These are phyloP conservation scores for Syrmaticus mikado DNA, from an alignment of 2,113 vertebrate genomes.

Conservation along the genomic window DNA sequence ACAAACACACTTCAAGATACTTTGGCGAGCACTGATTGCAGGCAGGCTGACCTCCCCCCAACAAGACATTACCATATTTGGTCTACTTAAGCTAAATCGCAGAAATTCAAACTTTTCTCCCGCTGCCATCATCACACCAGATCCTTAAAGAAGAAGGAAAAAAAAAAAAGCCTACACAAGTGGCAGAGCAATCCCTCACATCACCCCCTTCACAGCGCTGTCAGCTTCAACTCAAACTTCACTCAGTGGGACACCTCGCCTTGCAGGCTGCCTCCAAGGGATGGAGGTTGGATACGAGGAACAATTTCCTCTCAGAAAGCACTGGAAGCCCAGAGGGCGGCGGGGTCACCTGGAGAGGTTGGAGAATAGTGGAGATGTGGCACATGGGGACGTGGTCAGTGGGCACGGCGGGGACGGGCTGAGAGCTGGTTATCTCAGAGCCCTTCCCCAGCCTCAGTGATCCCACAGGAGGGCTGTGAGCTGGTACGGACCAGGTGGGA, in stretches of 20 bases:
- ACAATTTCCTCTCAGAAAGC: too few relatives aligned
- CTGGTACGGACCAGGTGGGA: neutral
- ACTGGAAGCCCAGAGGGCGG: too few relatives aligned
- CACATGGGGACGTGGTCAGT: too few relatives aligned
- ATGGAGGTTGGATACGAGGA: too few relatives aligned
- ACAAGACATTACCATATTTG: neutral
- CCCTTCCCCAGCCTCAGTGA: too few relatives aligned
- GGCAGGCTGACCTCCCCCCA: neutral
- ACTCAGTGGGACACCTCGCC: neutral
- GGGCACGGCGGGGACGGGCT: too few relatives aligned
- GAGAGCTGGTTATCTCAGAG: too few relatives aligned
- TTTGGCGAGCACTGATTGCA: neutral
- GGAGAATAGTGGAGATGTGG: too few relatives aligned
- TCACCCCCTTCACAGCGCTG: neutral
- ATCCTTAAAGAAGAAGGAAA: accelerated
- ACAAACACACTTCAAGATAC: neutral
- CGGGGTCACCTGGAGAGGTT: too few relatives aligned
- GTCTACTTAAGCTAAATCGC: neutral
- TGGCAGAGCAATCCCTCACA: neutral
- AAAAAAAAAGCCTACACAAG: neutral
- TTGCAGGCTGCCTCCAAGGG: neutral
- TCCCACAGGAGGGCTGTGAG: too few relatives aligned
- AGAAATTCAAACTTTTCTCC: neutral
- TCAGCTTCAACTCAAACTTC: neutral
- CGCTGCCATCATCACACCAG: neutral